phyloP scores from a whole-genome alignment of 2,113 vertebrate species.

The Regulus satrapa region DNA sequence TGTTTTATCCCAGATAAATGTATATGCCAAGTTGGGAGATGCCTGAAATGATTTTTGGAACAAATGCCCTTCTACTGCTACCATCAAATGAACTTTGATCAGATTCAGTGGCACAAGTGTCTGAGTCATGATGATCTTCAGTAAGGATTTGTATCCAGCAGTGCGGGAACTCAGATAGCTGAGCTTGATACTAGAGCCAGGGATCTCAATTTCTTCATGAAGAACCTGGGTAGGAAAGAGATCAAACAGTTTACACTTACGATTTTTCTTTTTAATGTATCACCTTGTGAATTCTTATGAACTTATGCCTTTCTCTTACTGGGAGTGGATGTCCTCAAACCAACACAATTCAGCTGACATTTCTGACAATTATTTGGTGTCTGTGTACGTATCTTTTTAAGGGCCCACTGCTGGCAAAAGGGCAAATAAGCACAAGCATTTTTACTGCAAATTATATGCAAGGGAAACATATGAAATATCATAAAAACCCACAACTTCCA shows the following conservation, averaged over 20 bases:
- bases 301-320: neutral
- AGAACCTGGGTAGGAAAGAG: slow-evolving; percentile 83
- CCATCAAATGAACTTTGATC: slow-evolving; percentile 97
- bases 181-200: slow-evolving; percentile 87
- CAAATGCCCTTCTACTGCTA: slow-evolving; percentile 95
- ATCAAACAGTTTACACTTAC: neutral
- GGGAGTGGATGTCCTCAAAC: neutral
- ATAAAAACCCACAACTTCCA: slow-evolving; percentile 23
- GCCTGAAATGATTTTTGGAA: slow-evolving; percentile 98
- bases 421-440: slow-evolving; percentile 31
- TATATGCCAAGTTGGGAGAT: slow-evolving; percentile 94
- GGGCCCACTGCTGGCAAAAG: slow-evolving; percentile 25
- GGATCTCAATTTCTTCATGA: slow-evolving; percentile 95
- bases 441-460: slow-evolving; percentile 43
- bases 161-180: slow-evolving; percentile 94
- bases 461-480: slow-evolving; percentile 24
- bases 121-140: slow-evolving; percentile 97
- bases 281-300: neutral
- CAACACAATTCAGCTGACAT: neutral
- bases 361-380: slow-evolving; percentile 58
- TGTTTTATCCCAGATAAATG: slow-evolving; percentile 98
- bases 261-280: neutral
- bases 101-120: slow-evolving; percentile 92
- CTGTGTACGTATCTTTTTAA: neutral
- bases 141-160: slow-evolving; percentile 90